phyloP scores from a whole-genome alignment of 2,888 invertebrate species.

The Caenorhabditis imperialis region DNA sequence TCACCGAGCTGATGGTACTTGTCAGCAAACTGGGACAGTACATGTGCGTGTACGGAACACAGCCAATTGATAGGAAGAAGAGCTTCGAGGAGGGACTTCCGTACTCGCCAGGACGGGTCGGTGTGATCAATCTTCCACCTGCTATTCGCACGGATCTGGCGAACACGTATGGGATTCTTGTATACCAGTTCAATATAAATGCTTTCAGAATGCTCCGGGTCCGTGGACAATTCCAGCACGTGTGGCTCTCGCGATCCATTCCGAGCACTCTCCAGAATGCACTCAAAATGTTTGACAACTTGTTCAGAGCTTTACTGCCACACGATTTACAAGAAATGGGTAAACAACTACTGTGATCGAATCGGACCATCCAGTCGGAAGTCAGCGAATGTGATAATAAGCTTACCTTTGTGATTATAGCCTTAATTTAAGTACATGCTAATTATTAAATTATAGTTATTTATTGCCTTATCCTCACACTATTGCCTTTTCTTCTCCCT shows the following conservation, averaged over 20 bases:
- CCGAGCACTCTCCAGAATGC: conserved; percentile 75
- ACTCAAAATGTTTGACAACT: conserved; percentile 75
- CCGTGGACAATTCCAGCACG: conserved; percentile 74
- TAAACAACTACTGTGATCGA: conserved; percentile 66
- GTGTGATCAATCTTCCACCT: conserved; percentile 83
- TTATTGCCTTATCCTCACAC: conserved; percentile 22
- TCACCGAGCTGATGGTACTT: conserved; percentile 82
- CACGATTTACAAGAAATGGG: conserved; percentile 73
- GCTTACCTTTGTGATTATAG: conserved; percentile 34
- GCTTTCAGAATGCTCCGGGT: conserved; percentile 71
- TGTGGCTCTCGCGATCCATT: conserved; percentile 75
- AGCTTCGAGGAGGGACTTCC: conserved; percentile 56
- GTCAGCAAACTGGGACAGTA: conserved; percentile 80
- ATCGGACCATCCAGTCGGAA: too few species aligned
- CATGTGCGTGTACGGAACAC: conserved; percentile 81
- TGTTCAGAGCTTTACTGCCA: conserved; percentile 72
- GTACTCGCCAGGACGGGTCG: conserved; percentile 79
- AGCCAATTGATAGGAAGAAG: conserved; percentile 45
- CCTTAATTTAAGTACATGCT: conserved; percentile 19
- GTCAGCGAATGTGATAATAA: conserved; percentile 25
- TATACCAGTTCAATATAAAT: too few species aligned
- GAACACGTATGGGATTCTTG: too few species aligned
- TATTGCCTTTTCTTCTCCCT: background rate
- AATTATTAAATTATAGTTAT: conserved; percentile 13
- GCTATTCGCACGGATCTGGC: conserved; percentile 84